These are phyloP conservation scores for Plebejus melissa DNA, from an alignment of 2,888 invertebrate species.

Conservation along the genomic window DNA sequence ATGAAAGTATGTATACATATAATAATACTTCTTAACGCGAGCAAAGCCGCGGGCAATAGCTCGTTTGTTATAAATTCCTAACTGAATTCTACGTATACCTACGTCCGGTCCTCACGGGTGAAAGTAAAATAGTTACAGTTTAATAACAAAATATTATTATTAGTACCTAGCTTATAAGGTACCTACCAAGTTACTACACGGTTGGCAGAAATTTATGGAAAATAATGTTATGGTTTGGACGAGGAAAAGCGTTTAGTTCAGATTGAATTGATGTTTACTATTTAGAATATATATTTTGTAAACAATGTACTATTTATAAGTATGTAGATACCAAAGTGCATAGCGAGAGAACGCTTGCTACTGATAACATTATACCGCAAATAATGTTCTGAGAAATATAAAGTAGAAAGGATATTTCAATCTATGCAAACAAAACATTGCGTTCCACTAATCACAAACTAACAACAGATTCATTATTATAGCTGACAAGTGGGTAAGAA, in stretches of 20 bases:
- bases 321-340: not conserved
- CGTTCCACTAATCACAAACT: not conserved
- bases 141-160: too few relatives aligned
- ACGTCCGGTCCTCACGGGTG: too few relatives aligned
- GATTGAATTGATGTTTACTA: not conserved
- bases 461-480: not conserved
- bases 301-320: slow-evolving; percentile 3
- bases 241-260: not conserved
- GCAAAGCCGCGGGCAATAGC: too few relatives aligned
- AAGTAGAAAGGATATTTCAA: not conserved
- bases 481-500: not conserved
- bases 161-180: not conserved
- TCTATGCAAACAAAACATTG: slow-evolving; percentile 10
- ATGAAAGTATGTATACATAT: too few relatives aligned
- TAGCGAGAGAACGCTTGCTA: not conserved
- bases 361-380: slow-evolving; percentile 24
- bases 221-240: not conserved
- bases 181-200: not conserved
- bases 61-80: too few relatives aligned
- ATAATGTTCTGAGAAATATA: slow-evolving; percentile 21
- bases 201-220: not conserved
- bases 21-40: too few relatives aligned
- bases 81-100: too few relatives aligned
- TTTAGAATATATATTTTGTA: not conserved
- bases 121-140: too few relatives aligned